These are phyloP conservation scores for Ispidina picta DNA, from an alignment of 2,797 vertebrate species.

Conservation along the genomic window DNA sequence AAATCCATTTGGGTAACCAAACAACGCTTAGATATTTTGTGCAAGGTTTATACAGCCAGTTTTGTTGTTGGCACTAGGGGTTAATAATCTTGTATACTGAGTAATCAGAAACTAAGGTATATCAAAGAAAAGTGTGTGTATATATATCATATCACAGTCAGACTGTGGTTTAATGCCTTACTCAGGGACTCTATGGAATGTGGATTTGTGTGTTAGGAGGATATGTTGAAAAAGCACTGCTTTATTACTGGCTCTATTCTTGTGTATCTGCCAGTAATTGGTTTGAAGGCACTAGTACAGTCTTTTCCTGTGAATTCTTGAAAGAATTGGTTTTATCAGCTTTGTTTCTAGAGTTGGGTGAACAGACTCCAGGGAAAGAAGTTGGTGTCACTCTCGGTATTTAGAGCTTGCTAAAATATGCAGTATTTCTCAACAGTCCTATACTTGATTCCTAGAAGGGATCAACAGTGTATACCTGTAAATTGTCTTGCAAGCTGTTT, in stretches of 20 bases:
- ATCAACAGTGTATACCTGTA: background rate
- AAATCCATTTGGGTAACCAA: background rate
- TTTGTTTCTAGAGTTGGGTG: constrained; percentile 53
- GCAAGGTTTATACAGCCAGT: background rate
- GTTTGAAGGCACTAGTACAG: background rate
- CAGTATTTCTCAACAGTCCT: constrained; percentile 55
- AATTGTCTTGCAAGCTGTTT: constrained; percentile 5
- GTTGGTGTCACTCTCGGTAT: background rate
- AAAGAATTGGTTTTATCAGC: constrained; percentile 68
- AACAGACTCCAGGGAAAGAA: constrained; percentile 1
- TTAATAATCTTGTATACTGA: background rate
- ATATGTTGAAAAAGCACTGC: background rate
- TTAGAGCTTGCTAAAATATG: constrained; percentile 52
- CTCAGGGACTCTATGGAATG: background rate
- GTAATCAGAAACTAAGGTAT: background rate
- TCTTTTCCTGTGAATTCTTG: background rate
- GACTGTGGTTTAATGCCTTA: background rate
- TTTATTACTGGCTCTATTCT: background rate
- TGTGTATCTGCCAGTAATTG: background rate
- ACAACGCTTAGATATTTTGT: background rate
- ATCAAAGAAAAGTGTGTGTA: background rate
- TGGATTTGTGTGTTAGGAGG: background rate
- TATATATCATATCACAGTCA: background rate
- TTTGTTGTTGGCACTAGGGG: background rate
- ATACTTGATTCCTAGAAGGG: constrained; percentile 6